These are phyloP conservation scores for Rhyzopertha dominica DNA, from an alignment of 1,140 invertebrate species.

Conservation along the genomic window DNA sequence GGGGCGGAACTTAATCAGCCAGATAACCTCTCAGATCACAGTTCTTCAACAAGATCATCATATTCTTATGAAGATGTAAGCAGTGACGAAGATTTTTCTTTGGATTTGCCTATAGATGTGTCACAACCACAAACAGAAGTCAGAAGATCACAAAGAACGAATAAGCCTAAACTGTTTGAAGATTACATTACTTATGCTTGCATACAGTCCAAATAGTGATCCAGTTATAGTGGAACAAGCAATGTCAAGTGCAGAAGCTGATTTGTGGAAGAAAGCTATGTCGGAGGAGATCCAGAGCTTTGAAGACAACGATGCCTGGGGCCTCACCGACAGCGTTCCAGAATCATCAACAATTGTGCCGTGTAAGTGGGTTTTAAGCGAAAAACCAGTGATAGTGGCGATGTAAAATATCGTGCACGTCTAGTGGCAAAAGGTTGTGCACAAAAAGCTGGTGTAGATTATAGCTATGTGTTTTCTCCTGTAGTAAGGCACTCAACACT, in stretches of 20 bases:
- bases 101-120: no score
- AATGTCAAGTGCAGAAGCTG: slow-evolving; percentile 6
- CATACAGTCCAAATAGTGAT: slow-evolving; percentile 15
- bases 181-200: no score
- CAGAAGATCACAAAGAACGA: no score
- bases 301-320: slow-evolving; percentile 34
- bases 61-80: no score
- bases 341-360: slow-evolving; percentile 34
- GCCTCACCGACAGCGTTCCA: slow-evolving; percentile 34
- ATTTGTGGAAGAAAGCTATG: slow-evolving; percentile 40
- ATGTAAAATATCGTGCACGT: slow-evolving; percentile 28
- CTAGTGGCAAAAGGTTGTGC: slow-evolving; percentile 44
- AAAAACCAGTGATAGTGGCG: slow-evolving; percentile 30
- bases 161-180: no score
- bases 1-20: no score
- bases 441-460: slow-evolving; percentile 22
- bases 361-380: slow-evolving; percentile 41
- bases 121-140: no score
- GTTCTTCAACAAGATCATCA: no score
- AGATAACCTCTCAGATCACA: no score
- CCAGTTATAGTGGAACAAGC: slow-evolving; percentile 31
- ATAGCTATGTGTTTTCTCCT: slow-evolving; percentile 23
- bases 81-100: no score
- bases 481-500: slow-evolving; percentile 26
- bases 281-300: slow-evolving; percentile 33